These are phyloP conservation scores for Megalurothrips usitatus DNA, from an alignment of 2,888 invertebrate genomes.

Conservation along the genomic window DNA sequence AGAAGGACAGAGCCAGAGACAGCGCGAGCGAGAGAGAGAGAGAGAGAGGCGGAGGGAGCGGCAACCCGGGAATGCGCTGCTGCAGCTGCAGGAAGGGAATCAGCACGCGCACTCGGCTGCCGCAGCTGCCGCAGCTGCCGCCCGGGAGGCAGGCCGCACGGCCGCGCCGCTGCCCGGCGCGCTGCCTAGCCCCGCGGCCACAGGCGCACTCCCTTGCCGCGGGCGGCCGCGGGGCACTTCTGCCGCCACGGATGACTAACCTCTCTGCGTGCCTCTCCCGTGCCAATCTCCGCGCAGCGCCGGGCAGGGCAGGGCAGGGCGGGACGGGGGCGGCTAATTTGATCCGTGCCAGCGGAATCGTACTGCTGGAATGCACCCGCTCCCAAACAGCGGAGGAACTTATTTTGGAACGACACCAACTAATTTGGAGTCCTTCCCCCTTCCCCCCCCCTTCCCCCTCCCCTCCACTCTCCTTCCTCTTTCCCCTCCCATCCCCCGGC, in stretches of 20 bases:
- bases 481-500: background rate
- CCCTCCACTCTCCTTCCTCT: background rate
- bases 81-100: too few relatives aligned
- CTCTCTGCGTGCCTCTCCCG: background rate
- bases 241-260: too few relatives aligned
- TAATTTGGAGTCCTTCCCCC: background rate
- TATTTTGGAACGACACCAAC: conserved; percentile 5
- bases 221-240: too few relatives aligned
- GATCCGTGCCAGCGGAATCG: background rate
- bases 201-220: too few relatives aligned
- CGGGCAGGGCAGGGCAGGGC: background rate
- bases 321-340: background rate
- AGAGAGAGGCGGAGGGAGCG: background rate
- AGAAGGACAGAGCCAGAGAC: background rate
- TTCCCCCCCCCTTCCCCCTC: background rate
- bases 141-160: too few relatives aligned
- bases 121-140: too few relatives aligned
- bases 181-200: too few relatives aligned
- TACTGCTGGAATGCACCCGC: background rate
- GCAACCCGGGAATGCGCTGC: too few relatives aligned
- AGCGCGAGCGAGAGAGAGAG: background rate
- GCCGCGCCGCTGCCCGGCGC: too few relatives aligned
- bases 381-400: background rate
- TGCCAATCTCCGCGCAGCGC: background rate
- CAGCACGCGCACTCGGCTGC: too few relatives aligned